These are phyloP conservation scores for Macrobrachium rosenbergii DNA, from an alignment of 1,140 invertebrate genomes.

Conservation along the genomic window DNA sequence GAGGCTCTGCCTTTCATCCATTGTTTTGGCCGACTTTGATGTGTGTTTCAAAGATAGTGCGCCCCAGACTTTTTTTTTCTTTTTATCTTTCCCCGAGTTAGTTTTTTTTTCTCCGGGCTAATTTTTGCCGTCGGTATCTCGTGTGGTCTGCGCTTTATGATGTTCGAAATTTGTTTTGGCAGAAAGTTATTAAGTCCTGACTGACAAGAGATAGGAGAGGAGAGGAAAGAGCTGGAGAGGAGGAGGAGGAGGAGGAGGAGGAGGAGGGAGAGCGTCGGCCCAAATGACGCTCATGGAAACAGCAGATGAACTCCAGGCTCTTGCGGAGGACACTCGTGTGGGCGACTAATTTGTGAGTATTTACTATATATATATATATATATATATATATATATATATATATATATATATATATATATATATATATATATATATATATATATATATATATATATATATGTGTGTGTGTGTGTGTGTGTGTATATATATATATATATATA, in stretches of 20 bases:
- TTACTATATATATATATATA: too few relatives aligned
- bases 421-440: too few relatives aligned
- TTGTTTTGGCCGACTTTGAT: constrained; percentile 46
- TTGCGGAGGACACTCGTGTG: too few relatives aligned
- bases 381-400: too few relatives aligned
- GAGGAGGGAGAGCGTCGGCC: not conserved
- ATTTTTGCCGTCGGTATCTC: constrained; percentile 38
- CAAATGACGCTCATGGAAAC: too few relatives aligned
- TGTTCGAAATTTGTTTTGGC: constrained; percentile 18
- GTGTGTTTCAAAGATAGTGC: constrained; percentile 36
- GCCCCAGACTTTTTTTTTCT: not conserved
- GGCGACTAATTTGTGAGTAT: too few relatives aligned
- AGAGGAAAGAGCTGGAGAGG: not conserved
- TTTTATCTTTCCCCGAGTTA: too few relatives aligned
- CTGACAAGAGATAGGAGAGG: constrained; percentile 11
- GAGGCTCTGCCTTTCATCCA: constrained; percentile 45
- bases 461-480: too few relatives aligned
- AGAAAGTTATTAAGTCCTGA: not conserved
- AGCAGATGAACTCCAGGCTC: too few relatives aligned
- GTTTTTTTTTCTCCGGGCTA: not conserved
- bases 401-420: too few relatives aligned
- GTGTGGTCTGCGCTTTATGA: constrained; percentile 21
- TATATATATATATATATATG: too few relatives aligned
- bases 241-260: not conserved
- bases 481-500: too few relatives aligned